Conservation (phyloP, 2,797 vertebrate species). For the Anguilla obscura region DNA sequence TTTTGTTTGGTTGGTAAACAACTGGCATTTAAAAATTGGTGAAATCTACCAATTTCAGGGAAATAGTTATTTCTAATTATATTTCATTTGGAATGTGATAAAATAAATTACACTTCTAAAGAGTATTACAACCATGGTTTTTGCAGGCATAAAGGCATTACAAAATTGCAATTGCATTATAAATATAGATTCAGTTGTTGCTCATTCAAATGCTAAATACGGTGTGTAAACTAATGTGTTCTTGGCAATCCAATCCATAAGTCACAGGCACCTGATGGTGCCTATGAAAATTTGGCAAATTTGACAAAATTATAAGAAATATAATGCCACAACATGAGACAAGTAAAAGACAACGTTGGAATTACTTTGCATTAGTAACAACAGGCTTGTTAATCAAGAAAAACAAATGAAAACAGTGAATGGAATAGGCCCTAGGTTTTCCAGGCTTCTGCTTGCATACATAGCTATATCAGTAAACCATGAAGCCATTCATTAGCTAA, state of each 20-base stretch:
- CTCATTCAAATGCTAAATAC: neutral
- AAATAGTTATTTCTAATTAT: neutral
- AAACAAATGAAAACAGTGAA: neutral
- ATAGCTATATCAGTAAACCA: neutral
- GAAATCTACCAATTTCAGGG: neutral
- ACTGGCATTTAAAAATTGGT: neutral
- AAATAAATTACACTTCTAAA: neutral
- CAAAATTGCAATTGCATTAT: neutral
- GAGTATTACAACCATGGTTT: neutral
- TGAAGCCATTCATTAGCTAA: neutral
- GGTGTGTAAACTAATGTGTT: neutral
- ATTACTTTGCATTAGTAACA: neutral
- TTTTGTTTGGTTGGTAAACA: neutral
- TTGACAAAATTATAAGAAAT: neutral
- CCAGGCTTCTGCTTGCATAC: neutral
- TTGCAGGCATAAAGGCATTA: constrained; percentile 3
- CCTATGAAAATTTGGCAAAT: neutral
- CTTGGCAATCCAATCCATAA: neutral
- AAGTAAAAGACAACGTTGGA: neutral
- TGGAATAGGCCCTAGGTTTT: neutral
- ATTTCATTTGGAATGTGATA: neutral
- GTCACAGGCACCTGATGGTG: neutral
- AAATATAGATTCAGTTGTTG: constrained; percentile 19
- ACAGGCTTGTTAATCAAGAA: neutral
- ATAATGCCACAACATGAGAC: neutral